Base-by-base conservation (phyloP, 2,113 vertebrate genomes). In the Eudorcas thomsonii region DNA sequence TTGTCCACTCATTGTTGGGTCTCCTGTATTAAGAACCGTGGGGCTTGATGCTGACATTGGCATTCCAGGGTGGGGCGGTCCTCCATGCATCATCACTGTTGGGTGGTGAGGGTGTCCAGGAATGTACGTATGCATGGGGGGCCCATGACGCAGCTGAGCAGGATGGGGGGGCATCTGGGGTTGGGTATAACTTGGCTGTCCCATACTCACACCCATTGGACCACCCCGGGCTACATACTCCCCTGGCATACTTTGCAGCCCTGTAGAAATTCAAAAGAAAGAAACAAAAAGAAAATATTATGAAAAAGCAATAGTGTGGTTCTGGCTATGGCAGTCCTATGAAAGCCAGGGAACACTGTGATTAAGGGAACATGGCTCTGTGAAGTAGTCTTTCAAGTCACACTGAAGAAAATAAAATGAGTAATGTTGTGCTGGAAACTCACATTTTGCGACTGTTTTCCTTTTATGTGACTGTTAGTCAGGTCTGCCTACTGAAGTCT, bases 161-260 rank as follows among this genome's bases (percentile, higher is more conserved):
- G 98, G 99, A 99, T 99, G 99, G 97, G 99, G 99, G 98, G 99
- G 99, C 99, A 99, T 99, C 98, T 99, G 99, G 98, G 99, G 98
- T 93, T 99, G 98, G 98, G 98, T 98, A 98, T 99, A 99, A 98
- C 99, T 99, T 99, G 99, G 98, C 99, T 99, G 99, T 99, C 99
- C 99, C 98, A 99, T 99, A 98, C 99, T 99, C 99, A 99, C 99
- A 99, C 99, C 99, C 99, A 99, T 98, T 95, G 99, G 99, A 98
- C 99, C 99, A 99, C 99, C 99, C 99, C 99, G 99, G 99, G 99
- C 99, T 99, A 99, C 99, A 98, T 99, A 99, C 98, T 99, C 99
- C 99, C 99, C 99, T 99, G 99, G 99, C 99, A 99, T 99, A 99
- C 99, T 99, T 99, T 99, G 99, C 99, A 99, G 99, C 98, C 99